These are phyloP conservation scores for Candidula unifasciata DNA, from an alignment of 2,888 invertebrate genomes.

Conservation along the genomic window DNA sequence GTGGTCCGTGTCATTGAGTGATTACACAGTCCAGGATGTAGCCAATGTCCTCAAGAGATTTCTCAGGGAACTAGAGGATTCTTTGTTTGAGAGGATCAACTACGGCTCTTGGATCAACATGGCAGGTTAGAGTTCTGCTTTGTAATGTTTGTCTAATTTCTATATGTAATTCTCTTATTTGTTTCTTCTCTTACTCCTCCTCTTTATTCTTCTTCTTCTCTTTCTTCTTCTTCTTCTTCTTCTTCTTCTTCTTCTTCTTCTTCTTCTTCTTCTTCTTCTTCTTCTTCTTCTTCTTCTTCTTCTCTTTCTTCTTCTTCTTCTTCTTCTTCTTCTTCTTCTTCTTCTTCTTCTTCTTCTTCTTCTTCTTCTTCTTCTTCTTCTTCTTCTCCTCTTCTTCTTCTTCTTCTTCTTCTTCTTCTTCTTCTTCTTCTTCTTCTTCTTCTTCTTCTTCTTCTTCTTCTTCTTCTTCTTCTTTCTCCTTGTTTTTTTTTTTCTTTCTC, in stretches of 20 bases:
- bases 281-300: too few relatives aligned
- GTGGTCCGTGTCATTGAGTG: conserved; percentile 88
- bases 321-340: too few relatives aligned
- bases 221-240: not conserved
- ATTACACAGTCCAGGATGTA: conserved; percentile 91
- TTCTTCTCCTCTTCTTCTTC: too few relatives aligned
- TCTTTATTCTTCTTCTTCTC: not conserved
- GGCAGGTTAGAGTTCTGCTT: conserved; percentile 77
- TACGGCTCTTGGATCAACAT: conserved; percentile 83
- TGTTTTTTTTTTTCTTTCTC: too few relatives aligned
- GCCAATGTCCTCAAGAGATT: conserved; percentile 92
- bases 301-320: too few relatives aligned
- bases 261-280: conserved; percentile 3
- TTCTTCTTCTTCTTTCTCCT: too few relatives aligned
- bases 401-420: too few relatives aligned
- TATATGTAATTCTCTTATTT: not conserved
- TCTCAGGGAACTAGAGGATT: conserved; percentile 91
- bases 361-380: too few relatives aligned
- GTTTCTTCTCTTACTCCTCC: not conserved
- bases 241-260: not conserved
- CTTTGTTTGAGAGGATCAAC: conserved; percentile 86
- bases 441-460: too few relatives aligned
- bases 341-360: too few relatives aligned
- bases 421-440: too few relatives aligned
- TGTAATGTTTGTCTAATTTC: not conserved